Conservation (phyloP, 2,888 invertebrate genomes). For the Periphyllus acericola region DNA sequence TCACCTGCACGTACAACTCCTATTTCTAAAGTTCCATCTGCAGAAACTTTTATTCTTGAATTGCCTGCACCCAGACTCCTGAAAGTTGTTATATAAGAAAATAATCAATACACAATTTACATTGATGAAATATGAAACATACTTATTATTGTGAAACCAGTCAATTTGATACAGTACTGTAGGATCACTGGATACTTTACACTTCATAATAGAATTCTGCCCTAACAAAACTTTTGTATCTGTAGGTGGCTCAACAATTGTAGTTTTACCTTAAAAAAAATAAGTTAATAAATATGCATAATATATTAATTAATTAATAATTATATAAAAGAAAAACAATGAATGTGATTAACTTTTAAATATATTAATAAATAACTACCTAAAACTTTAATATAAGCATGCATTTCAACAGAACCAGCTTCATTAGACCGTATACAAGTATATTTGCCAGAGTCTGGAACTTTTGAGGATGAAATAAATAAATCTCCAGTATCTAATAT, state of each 20-base stretch:
- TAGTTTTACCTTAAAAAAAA: slow-evolving; percentile 80
- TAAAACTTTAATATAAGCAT: slow-evolving; percentile 83
- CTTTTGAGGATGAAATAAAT: slow-evolving; percentile 84
- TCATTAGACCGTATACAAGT: slow-evolving; percentile 89
- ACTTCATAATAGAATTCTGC: slow-evolving; percentile 91
- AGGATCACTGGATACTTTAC: slow-evolving; percentile 92
- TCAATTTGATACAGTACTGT: slow-evolving; percentile 85
- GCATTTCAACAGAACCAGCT: slow-evolving; percentile 85
- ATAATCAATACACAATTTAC: background rate
- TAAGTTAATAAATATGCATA: slow-evolving; percentile 36
- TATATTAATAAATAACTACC: slow-evolving; percentile 71
- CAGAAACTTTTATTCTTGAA: slow-evolving; percentile 78
- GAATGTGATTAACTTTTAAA: no score
- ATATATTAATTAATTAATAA: background rate
- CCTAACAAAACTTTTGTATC: slow-evolving; percentile 92
- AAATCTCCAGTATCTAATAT: slow-evolving; percentile 87
- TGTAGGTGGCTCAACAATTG: slow-evolving; percentile 92
- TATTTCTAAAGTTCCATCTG: slow-evolving; percentile 88
- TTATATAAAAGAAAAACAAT: background rate
- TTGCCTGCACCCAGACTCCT: slow-evolving; percentile 73
- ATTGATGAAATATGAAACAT: slow-evolving; percentile 67
- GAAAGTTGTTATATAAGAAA: slow-evolving; percentile 19
- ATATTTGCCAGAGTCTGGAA: slow-evolving; percentile 88
- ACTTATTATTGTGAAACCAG: slow-evolving; percentile 90
- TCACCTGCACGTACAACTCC: slow-evolving; percentile 90